Conservation (phyloP, 1,140 invertebrate species). For the Trinorchestia longiramus region DNA sequence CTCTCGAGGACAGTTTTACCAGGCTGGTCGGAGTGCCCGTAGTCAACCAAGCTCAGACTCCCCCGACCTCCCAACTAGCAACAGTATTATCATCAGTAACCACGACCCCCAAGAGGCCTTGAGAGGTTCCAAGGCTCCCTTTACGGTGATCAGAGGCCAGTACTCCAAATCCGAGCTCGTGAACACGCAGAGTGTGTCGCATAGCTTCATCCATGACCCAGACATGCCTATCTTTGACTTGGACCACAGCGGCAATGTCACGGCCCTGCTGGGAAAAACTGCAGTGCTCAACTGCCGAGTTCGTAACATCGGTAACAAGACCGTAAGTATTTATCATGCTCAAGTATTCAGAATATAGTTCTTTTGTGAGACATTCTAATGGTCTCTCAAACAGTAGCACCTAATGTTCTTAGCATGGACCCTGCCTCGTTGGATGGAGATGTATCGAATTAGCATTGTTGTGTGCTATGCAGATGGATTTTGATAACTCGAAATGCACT, state of each 20-base stretch:
- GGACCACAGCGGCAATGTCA: conserved; percentile 82
- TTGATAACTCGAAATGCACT: too few species aligned
- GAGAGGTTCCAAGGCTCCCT: not conserved
- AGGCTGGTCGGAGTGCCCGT: not conserved
- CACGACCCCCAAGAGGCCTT: not conserved
- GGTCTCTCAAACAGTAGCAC: not conserved
- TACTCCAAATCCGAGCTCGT: conserved; percentile 37
- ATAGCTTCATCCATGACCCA: conserved; percentile 55
- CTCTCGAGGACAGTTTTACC: conserved; percentile 26
- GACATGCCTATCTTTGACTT: conserved; percentile 81
- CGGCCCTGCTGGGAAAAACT: conserved; percentile 84
- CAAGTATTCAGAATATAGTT: not conserved
- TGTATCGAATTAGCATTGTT: too few species aligned
- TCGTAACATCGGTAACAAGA: conserved; percentile 87
- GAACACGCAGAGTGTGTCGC: conserved; percentile 35
- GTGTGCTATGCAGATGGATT: too few species aligned
- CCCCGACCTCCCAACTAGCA: not conserved
- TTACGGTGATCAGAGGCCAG: conserved; percentile 29
- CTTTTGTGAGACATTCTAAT: not conserved
- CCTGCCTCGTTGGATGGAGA: too few species aligned
- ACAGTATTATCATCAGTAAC: not conserved
- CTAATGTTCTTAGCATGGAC: not conserved
- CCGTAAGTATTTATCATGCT: conserved; percentile 75
- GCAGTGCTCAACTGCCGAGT: conserved; percentile 87
- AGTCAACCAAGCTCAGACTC: not conserved